These are phyloP conservation scores for Diarsia rubi DNA, from an alignment of 2,888 invertebrate species.

Conservation along the genomic window DNA sequence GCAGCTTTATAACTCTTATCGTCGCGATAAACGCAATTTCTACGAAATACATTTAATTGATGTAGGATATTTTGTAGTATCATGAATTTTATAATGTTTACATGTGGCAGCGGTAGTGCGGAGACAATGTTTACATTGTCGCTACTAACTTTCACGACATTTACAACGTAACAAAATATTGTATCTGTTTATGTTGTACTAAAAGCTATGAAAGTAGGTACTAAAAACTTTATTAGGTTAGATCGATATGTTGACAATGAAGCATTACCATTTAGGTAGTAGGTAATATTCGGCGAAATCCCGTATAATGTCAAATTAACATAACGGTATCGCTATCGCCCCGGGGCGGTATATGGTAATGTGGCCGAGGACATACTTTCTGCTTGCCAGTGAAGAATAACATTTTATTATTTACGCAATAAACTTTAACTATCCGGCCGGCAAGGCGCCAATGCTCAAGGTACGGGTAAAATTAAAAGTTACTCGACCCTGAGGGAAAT, in stretches of 20 bases:
- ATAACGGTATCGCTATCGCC: constrained; percentile 62
- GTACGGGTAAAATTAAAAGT: constrained; percentile 10
- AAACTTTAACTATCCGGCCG: constrained; percentile 43
- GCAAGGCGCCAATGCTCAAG: constrained; percentile 26
- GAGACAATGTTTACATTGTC: constrained; percentile 10
- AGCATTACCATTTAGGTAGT: constrained; percentile 44
- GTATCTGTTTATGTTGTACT: constrained; percentile 19
- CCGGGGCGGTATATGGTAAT: constrained; percentile 61
- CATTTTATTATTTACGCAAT: constrained; percentile 53
- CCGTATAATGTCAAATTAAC: constrained; percentile 69
- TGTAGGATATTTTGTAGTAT: constrained; percentile 39
- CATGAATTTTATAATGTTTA: constrained; percentile 32
- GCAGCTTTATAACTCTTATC: constrained; percentile 78
- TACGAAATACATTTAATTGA: constrained; percentile 71
- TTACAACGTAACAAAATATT: constrained; percentile 13
- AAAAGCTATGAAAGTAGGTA: constrained; percentile 4
- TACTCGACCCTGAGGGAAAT: constrained; percentile 11
- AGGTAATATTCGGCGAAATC: constrained; percentile 64
- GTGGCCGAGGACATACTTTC: constrained; percentile 54
- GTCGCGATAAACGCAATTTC: constrained; percentile 73
- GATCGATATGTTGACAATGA: constrained; percentile 33
- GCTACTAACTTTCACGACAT: constrained; percentile 1
- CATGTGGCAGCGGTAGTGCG: constrained; percentile 21
- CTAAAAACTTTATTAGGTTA: constrained; percentile 30
- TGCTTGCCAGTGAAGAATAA: constrained; percentile 43